Evolutionary conservation across 2,113 vertebrate species (phyloP).

Genomic region (Megalops atlanticus): DNA sequence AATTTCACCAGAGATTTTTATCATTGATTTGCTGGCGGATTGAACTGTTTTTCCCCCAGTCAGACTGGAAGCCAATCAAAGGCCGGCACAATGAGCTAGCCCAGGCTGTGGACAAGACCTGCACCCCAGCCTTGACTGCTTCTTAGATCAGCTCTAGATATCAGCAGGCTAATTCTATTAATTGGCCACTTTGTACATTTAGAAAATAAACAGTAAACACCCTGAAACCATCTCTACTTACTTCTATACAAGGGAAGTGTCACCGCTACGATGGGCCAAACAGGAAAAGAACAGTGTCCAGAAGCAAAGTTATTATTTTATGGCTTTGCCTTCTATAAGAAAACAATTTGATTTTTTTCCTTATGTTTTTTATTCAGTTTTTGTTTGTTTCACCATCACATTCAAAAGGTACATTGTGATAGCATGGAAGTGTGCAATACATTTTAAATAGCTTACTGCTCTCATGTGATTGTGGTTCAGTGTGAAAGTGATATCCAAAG

Average conservation of each 20-base stretch:
- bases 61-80: slow-evolving; percentile 56
- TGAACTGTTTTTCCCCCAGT: slow-evolving; percentile 45
- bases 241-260: slow-evolving; percentile 10
- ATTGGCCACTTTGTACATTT: slow-evolving; percentile 46
- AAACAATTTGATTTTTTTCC: background rate
- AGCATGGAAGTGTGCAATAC: background rate
- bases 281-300: slow-evolving; percentile 40
- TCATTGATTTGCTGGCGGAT: slow-evolving; percentile 54
- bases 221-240: slow-evolving; percentile 38
- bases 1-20: slow-evolving; percentile 71
- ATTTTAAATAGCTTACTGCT: background rate
- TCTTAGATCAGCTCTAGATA: slow-evolving; percentile 41
- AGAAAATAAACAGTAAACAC: slow-evolving; percentile 54
- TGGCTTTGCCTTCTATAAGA: background rate
- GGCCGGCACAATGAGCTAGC: background rate
- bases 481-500: background rate
- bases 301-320: background rate
- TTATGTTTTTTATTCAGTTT: background rate
- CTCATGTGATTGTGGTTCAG: background rate
- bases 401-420: background rate
- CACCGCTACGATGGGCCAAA: slow-evolving; percentile 35
- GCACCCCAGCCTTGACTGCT: slow-evolving; percentile 18
- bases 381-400: background rate
- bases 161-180: slow-evolving; percentile 41
- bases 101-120: slow-evolving; percentile 14